Conservation (phyloP, 2,888 invertebrate species). For the Pollenia labialis region DNA sequence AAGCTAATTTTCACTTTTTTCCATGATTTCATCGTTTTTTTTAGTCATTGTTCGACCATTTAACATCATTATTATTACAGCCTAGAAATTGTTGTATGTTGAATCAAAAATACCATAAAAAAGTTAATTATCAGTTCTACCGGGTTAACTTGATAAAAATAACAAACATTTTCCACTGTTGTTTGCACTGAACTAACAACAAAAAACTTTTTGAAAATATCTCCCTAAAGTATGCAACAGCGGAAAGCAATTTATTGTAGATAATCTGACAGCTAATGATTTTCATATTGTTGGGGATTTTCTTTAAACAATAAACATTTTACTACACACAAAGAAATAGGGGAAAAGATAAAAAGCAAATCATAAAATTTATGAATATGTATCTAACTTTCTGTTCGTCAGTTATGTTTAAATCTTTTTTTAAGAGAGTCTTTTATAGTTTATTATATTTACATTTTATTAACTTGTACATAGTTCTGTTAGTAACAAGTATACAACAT, state of each 20-base stretch:
- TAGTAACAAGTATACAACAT: neutral
- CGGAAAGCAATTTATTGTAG: constrained; percentile 21
- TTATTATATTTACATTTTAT: neutral
- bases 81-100: neutral
- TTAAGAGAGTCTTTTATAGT: neutral
- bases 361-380: constrained; percentile 12
- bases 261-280: constrained; percentile 51
- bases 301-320: neutral
- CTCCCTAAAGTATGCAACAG: constrained; percentile 46
- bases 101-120: neutral
- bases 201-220: constrained; percentile 27
- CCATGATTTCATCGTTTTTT: too few species aligned
- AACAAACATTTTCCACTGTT: neutral
- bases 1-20: too few species aligned
- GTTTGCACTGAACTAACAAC: neutral
- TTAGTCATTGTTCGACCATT: too few species aligned
- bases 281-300: neutral
- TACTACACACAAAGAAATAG: neutral
- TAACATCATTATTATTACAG: too few species aligned
- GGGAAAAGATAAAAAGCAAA: neutral
- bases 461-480: constrained; percentile 2
- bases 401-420: neutral
- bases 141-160: too few species aligned
- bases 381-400: neutral
- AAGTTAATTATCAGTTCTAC: neutral